phyloP scores from a whole-genome alignment of 2,797 vertebrate species.

The Hippocampus kuda region DNA sequence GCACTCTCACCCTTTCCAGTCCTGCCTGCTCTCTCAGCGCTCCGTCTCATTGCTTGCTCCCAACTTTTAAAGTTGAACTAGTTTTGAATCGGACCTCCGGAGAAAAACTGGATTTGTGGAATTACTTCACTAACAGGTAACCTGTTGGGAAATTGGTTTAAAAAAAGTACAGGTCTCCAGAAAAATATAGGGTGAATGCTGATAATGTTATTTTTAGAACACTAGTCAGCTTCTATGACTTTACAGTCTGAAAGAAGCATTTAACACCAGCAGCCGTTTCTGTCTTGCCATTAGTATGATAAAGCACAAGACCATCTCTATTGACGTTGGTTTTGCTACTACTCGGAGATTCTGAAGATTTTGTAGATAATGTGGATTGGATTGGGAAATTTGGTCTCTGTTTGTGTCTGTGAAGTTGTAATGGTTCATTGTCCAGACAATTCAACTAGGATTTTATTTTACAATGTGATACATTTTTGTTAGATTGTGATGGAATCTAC shows the following conservation, averaged over 20 bases:
- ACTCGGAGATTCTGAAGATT: neutral
- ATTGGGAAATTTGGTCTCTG: neutral
- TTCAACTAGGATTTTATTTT: neutral
- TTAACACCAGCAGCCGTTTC: conserved; percentile 5
- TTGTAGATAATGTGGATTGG: neutral
- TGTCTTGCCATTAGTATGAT: neutral
- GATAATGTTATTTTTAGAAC: conserved; percentile 60
- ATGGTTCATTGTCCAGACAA: neutral
- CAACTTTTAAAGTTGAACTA: conserved; percentile 23
- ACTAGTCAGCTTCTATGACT: conserved; percentile 5
- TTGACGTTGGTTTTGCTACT: neutral
- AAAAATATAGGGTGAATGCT: neutral
- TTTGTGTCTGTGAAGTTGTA: conserved; percentile 2
- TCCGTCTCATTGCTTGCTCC: conserved; percentile 9
- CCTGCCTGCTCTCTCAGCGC: conserved; percentile 17
- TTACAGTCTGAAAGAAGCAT: conserved; percentile 23
- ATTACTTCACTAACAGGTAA: conserved; percentile 38
- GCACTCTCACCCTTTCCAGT: conserved; percentile 14
- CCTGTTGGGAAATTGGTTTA: neutral
- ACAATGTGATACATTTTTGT: neutral
- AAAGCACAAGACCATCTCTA: neutral
- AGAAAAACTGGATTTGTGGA: conserved; percentile 18
- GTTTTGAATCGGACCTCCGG: conserved; percentile 17
- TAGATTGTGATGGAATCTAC: neutral
- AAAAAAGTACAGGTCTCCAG: neutral